Percentiles rank a stretch among this genome's conserved stretches.
Conservation (phyloP, 2,797 vertebrate species). For the Rhinella marina region DNA sequence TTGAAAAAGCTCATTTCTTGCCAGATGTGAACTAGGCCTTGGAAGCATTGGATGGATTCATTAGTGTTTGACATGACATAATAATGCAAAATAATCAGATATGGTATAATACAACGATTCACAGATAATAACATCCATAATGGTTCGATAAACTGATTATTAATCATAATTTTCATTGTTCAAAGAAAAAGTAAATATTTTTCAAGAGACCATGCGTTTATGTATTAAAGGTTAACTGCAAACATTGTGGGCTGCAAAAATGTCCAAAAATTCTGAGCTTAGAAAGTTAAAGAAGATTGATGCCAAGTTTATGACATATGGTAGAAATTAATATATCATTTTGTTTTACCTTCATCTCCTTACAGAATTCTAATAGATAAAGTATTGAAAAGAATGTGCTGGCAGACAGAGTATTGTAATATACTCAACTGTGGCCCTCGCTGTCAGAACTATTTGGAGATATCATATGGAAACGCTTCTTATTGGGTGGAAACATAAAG, state of each 20-base stretch:
- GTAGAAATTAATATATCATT: constrained; percentile 52
- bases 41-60: too few species aligned
- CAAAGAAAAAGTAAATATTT: neutral
- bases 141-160: neutral
- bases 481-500: constrained; percentile 49
- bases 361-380: constrained; percentile 49
- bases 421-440: constrained; percentile 43
- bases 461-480: constrained; percentile 52
- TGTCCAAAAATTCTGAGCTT: constrained; percentile 2
- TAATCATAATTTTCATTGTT: neutral
- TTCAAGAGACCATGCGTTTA: neutral
- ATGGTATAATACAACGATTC: neutral
- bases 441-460: constrained; percentile 51
- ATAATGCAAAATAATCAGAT: neutral
- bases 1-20: too few species aligned
- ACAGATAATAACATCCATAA: neutral
- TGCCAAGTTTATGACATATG: constrained; percentile 46
- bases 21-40: too few species aligned
- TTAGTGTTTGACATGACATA: neutral
- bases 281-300: constrained; percentile 30
- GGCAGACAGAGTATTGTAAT: constrained; percentile 47
- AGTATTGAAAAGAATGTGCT: constrained; percentile 53
- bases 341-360: constrained; percentile 50
- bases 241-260: neutral
- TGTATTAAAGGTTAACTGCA: constrained; percentile 3